Evolutionary conservation across 2,113 vertebrate genomes (phyloP), one percentile per base, ranked within the genome.

Genomic region (Passer domesticus): DNA sequence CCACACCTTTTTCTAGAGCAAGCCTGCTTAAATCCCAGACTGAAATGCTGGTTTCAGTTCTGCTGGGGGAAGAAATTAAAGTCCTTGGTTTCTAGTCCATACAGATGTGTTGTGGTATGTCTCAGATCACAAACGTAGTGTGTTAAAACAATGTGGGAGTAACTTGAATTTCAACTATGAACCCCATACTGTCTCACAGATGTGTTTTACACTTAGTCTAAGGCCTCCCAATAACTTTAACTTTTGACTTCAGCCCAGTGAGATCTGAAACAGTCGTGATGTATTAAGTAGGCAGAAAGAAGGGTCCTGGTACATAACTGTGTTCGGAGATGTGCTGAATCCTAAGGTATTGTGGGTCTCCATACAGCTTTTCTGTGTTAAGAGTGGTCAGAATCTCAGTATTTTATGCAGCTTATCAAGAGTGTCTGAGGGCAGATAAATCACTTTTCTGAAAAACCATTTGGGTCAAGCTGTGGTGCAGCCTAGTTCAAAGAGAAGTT

Each of bases 221-320:
- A 77, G 46, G 31, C 37, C 35, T 39, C 41, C 17, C 28, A 69
- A 46, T 25, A 9, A 68, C 30, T 76, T 73, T 80, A 73, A 69
- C 28, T 35, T 59, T 60, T 33, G 21, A 50, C 3, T 72, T 72
- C 52, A 60, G 46, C 20, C 17, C 21, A 30, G 4, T 19, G 49
- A 33, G 11, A 15, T 73, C 62, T 76, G 66, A 69, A 82, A 24
- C 5, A 60, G 37, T 19, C 9, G 11, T 35, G 17, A 27, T 44
- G 15, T 83, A 13, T 5, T 43, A 13, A 25, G 14, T 24, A n/a
- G 46, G 41, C 28, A 70, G 58, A 59, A 72, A 33, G 23, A 75
- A 37, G 3, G n/a, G 33, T 59, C n/a, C 39, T 37, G 35, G 13
- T 53, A 41, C 0, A 0, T 53, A 76, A 25, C 6, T 0, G 0